Conservation (phyloP, 2,797 vertebrate species). For the Streptopelia turtur region DNA sequence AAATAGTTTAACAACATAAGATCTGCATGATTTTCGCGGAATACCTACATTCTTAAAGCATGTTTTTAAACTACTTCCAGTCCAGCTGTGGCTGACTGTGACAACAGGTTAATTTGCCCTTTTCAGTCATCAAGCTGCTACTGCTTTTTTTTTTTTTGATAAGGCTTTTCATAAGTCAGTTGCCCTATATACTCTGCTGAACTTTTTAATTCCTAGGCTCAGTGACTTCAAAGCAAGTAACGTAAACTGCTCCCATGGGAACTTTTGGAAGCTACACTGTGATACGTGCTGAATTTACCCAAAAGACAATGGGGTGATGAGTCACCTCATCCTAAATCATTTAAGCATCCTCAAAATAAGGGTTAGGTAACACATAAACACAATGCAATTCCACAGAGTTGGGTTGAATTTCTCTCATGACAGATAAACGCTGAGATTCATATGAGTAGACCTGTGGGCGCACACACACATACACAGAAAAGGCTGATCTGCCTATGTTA, state of each 20-base stretch:
- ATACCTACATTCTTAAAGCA: rapidly evolving
- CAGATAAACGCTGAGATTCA: neutral
- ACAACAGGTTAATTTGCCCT: neutral
- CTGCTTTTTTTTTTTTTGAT: neutral
- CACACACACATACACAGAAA: neutral
- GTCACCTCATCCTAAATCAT: neutral
- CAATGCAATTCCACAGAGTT: neutral
- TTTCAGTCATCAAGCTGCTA: neutral
- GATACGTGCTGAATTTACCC: neutral
- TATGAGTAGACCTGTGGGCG: rapidly evolving
- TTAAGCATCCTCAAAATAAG: neutral
- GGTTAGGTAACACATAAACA: neutral
- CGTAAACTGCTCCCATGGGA: neutral
- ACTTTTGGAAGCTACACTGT: neutral
- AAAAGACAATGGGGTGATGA: rapidly evolving
- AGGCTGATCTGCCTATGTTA: rapidly evolving
- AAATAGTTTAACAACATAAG: neutral
- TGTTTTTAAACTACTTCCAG: neutral
- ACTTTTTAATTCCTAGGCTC: neutral
- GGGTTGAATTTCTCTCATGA: neutral
- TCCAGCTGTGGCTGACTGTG: neutral
- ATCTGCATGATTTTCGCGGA: neutral
- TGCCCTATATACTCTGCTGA: neutral
- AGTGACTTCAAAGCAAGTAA: neutral
- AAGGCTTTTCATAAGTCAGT: neutral